A percentile compares a stretch with the other conserved stretches of the same genome.
Conservation (phyloP, 2,888 invertebrate species). For the Atherix ibis region DNA sequence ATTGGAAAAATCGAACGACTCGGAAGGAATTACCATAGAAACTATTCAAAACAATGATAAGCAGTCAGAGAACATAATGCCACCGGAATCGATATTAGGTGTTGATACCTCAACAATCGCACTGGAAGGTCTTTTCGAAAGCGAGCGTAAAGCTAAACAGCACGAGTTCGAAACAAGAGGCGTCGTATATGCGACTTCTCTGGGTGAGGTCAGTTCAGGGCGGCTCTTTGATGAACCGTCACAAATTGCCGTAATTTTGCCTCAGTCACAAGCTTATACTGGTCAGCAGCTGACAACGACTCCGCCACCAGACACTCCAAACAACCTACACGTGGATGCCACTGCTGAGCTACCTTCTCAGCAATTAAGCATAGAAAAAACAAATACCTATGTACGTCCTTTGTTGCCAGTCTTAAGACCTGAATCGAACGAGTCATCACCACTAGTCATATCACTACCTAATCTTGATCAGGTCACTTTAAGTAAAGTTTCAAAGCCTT, state of each 20-base stretch:
- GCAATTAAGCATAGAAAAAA: slow-evolving; percentile 2
- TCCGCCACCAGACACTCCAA: slow-evolving; percentile 6
- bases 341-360: not conserved
- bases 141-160: slow-evolving; percentile 29
- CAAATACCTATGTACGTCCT: slow-evolving; percentile 26
- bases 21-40: not conserved
- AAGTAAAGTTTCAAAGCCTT: slow-evolving; percentile 25
- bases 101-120: slow-evolving; percentile 49
- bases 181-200: slow-evolving; percentile 34
- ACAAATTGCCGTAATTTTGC: not conserved
- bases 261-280: not conserved
- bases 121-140: slow-evolving; percentile 49
- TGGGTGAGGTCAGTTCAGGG: slow-evolving; percentile 26
- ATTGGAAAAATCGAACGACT: no score
- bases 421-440: slow-evolving; percentile 32
- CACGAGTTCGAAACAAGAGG: slow-evolving; percentile 14
- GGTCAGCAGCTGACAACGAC: no score
- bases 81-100: slow-evolving; percentile 27
- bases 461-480: slow-evolving; percentile 32
- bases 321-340: not conserved
- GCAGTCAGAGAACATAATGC: slow-evolving; percentile 11
- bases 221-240: not conserved
- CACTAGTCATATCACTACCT: slow-evolving; percentile 32
- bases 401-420: slow-evolving; percentile 28
- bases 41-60: slow-evolving; percentile 1